phyloP scores from a whole-genome alignment of 2,113 vertebrate genomes.

The Erpornis zantholeuca region DNA sequence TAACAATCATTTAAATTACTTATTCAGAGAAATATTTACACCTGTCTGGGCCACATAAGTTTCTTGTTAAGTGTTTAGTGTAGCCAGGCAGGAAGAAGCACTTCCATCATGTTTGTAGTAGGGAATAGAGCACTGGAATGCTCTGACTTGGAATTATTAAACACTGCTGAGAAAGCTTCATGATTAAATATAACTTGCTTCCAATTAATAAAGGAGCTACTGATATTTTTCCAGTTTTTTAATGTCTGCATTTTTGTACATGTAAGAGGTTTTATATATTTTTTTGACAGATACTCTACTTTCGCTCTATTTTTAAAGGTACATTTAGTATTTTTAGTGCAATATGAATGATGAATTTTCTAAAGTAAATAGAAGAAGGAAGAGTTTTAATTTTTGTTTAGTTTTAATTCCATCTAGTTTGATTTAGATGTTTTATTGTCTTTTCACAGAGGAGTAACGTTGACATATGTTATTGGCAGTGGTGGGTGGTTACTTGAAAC shows the following conservation, averaged over 20 bases:
- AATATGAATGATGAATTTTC: neutral
- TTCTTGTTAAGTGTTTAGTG: neutral
- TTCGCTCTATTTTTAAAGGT: neutral
- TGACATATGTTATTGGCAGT: no score
- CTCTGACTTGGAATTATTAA: neutral
- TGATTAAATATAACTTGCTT: neutral
- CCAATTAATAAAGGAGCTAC: neutral
- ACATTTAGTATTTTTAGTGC: neutral
- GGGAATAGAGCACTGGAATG: neutral
- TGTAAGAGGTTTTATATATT: neutral
- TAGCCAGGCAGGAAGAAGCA: neutral
- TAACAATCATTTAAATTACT: neutral
- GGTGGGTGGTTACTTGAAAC: neutral
- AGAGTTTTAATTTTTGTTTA: neutral
- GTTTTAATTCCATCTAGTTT: neutral
- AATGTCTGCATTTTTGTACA: neutral
- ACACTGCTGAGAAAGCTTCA: neutral
- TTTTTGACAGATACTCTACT: neutral
- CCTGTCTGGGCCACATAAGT: neutral
- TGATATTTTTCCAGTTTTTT: neutral
- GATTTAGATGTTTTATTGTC: neutral
- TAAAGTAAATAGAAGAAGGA: neutral
- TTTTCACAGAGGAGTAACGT: neutral
- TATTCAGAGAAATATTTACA: neutral
- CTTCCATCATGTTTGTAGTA: neutral